Evolutionary conservation across 2,888 invertebrate genomes (phyloP), one percentile per base, ranked within the genome.

Genomic region (Mythimna ferrago): DNA sequence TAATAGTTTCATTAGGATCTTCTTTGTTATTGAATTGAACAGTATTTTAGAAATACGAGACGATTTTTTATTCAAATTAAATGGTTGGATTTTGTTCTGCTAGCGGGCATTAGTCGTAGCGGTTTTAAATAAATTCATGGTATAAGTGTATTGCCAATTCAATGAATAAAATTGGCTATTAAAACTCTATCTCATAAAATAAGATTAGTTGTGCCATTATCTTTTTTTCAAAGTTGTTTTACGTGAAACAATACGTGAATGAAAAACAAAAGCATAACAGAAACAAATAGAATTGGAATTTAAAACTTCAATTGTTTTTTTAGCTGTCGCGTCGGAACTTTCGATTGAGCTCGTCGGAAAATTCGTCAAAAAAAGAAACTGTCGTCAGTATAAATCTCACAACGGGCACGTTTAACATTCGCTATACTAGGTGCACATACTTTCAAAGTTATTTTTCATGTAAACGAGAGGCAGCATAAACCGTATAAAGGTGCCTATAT

Each of bases 391-490:
- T 73, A 69, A 73, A 73, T 72, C 69, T 71, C 74, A 62, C 68
- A 82, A 60, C 66, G n/a, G 58, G 26, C 62, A 68, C 72, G 60
- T 83, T 78, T 64, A 69, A 68, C 75, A 70, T 71, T 73, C 73
- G 64, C 58, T 71, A 62, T 85, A 84, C 83, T 76, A 85, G 81
- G 84, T 74, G 73, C 76, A 73, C 84, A 89, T 86, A 86, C 80
- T 86, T 87, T 72, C 73, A 75, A 82, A 86, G 81, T 81, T 79
- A 87, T 87, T 84, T 88, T 86, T 87, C 82, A 87, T 87, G 84
- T 85, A 83, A 88, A 87, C 86, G 79, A 81, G 80, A 79, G 74
- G 72, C 51, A 51, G 69, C 10, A 35, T 78, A 63, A 63, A 62
- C 81, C 64, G 65, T 74, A 79, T 85, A 75, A 71, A 86, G 82